These are phyloP conservation scores for Plagiodera versicolora DNA, from an alignment of 2,888 invertebrate species.

Conservation along the genomic window DNA sequence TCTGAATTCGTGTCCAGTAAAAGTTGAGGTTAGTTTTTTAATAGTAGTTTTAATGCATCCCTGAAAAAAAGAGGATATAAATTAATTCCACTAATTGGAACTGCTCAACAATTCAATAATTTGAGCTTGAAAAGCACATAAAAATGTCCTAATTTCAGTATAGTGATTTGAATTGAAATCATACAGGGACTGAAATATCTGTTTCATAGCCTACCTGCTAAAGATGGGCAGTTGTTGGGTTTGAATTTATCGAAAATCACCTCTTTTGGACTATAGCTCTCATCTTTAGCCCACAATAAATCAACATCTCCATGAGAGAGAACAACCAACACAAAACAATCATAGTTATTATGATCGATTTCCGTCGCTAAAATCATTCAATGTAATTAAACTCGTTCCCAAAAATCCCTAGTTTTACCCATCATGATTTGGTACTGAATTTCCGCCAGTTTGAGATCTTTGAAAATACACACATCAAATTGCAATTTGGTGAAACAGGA, in stretches of 20 bases:
- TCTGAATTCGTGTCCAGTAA: too few relatives aligned
- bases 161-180: not conserved
- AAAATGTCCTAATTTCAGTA: not conserved
- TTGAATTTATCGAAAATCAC: conserved; percentile 75
- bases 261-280: conserved; percentile 76
- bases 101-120: too few relatives aligned
- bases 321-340: conserved; percentile 82
- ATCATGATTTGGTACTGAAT: conserved; percentile 67
- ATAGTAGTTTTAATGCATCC: too few relatives aligned
- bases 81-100: too few relatives aligned
- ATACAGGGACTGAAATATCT: not conserved
- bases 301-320: conserved; percentile 89
- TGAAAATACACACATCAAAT: conserved; percentile 70
- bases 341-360: conserved; percentile 76
- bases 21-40: too few relatives aligned
- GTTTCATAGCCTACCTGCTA: conserved; percentile 74
- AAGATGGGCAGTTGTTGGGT: conserved; percentile 75
- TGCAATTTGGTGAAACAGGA: conserved; percentile 66
- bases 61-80: too few relatives aligned
- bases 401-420: conserved; percentile 55
- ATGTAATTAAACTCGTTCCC: too few relatives aligned
- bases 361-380: conserved; percentile 61
- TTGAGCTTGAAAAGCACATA: too few relatives aligned
- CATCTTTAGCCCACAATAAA: conserved; percentile 81
- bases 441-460: conserved; percentile 70